Percentiles rank a stretch among this genome's conserved stretches.
Evolutionary conservation across 1,140 invertebrate species (phyloP).

Genomic region (Zaprionus nigranus): DNA sequence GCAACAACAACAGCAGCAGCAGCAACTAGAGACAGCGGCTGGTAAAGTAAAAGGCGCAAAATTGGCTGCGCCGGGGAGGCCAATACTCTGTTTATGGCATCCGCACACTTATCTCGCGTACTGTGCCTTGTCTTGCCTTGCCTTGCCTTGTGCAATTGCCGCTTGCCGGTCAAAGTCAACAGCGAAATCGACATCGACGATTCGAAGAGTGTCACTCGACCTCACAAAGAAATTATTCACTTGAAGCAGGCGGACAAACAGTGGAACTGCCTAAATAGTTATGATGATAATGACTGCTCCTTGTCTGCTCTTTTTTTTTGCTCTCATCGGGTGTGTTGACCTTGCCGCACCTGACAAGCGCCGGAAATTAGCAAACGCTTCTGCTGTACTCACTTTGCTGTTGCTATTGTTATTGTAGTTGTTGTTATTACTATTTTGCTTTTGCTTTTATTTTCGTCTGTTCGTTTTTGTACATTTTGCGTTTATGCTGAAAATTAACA

Average conservation of each 20-base stretch:
- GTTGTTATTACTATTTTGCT: background rate
- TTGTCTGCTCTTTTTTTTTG: conserved; percentile 39
- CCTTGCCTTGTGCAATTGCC: conserved; percentile 58
- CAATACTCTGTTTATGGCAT: conserved; percentile 76
- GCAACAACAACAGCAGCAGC: conserved; percentile 13
- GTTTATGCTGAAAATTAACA: conserved; percentile 65
- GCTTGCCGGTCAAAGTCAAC: conserved; percentile 74
- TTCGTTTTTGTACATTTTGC: conserved; percentile 29
- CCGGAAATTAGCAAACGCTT: conserved; percentile 76
- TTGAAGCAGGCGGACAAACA: conserved; percentile 22
- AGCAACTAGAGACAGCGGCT: conserved; percentile 46
- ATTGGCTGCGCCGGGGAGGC: conserved; percentile 72
- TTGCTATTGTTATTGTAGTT: background rate
- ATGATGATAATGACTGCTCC: conserved; percentile 28
- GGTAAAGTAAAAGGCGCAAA: conserved; percentile 79
- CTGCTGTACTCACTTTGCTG: conserved; percentile 33
- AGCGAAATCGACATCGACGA: conserved; percentile 51
- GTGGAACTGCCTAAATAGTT: conserved; percentile 29
- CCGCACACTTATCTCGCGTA: conserved; percentile 30
- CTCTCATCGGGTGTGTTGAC: conserved; percentile 70
- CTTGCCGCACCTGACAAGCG: conserved; percentile 64
- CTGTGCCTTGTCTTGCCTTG: conserved; percentile 39
- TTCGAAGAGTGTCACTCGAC: conserved; percentile 77
- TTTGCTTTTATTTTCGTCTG: conserved; percentile 34
- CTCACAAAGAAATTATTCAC: conserved; percentile 77